phyloP scores from a whole-genome alignment of 2,797 vertebrate genomes.

The Tapera naevia region DNA sequence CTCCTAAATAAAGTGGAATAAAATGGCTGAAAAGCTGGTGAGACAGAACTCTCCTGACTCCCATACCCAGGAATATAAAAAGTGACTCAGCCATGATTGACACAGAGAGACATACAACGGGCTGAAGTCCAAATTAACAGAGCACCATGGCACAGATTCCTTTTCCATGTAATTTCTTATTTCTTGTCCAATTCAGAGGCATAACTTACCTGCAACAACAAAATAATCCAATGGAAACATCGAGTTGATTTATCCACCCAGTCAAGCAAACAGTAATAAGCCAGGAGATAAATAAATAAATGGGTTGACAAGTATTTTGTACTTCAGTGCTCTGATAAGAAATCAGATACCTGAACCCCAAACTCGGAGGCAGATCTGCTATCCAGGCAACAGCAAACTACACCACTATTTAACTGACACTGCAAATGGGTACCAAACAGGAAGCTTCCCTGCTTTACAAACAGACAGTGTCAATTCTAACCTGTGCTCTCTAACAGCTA shows the following conservation, averaged over 20 bases:
- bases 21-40: neutral
- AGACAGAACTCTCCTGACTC: neutral
- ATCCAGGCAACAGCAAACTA: neutral
- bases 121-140: neutral
- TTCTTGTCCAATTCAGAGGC: neutral
- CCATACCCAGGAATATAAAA: fast-evolving
- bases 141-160: neutral
- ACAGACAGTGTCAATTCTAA: neutral
- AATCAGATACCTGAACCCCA: neutral
- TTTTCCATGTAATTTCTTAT: neutral
- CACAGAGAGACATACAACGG: fast-evolving
- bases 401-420: neutral
- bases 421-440: neutral
- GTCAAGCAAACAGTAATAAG: neutral
- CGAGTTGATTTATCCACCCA: neutral
- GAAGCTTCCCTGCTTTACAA: neutral
- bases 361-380: neutral
- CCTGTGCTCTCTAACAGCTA: neutral
- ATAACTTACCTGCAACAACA: neutral
- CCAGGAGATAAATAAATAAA: neutral
- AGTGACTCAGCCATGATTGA: neutral
- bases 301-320: neutral
- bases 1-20: neutral
- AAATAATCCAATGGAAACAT: neutral
- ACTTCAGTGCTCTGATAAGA: neutral